phyloP scores from a whole-genome alignment of 2,797 vertebrate species.

The Pseudochirops corinnae region DNA sequence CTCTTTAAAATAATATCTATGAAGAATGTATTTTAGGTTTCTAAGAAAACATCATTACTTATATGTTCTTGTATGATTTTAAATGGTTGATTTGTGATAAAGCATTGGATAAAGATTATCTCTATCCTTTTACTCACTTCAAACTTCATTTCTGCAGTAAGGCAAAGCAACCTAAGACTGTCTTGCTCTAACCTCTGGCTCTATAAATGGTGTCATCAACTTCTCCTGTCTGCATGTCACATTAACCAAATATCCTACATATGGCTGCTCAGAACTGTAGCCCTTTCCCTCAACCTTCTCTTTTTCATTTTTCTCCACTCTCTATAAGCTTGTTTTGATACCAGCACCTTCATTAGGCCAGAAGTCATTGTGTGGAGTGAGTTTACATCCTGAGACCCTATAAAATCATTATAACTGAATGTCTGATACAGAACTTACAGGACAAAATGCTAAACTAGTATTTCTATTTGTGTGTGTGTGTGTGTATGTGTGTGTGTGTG shows the following conservation, averaged over 20 bases:
- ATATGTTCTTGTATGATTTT: neutral
- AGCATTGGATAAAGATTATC: neutral
- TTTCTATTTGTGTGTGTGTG: neutral
- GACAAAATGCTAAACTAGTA: neutral
- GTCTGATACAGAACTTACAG: neutral
- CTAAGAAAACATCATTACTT: neutral
- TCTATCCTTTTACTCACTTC: neutral
- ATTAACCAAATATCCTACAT: neutral
- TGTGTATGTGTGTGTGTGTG: too few relatives aligned
- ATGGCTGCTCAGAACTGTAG: neutral
- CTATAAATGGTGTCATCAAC: neutral
- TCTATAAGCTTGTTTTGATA: neutral
- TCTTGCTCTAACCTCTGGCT: neutral
- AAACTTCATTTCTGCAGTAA: neutral
- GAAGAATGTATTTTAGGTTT: neutral
- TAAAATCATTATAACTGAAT: neutral
- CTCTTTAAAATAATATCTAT: slow-evolving; percentile 12
- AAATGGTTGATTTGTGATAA: neutral
- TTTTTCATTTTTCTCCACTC: neutral
- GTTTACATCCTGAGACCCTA: neutral
- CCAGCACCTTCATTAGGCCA: neutral
- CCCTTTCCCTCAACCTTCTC: neutral
- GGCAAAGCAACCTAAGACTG: slow-evolving; percentile 15
- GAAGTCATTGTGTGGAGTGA: neutral
- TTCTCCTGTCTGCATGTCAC: neutral